These are phyloP conservation scores for Beris morrisii DNA, from an alignment of 2,888 invertebrate species.

Conservation along the genomic window DNA sequence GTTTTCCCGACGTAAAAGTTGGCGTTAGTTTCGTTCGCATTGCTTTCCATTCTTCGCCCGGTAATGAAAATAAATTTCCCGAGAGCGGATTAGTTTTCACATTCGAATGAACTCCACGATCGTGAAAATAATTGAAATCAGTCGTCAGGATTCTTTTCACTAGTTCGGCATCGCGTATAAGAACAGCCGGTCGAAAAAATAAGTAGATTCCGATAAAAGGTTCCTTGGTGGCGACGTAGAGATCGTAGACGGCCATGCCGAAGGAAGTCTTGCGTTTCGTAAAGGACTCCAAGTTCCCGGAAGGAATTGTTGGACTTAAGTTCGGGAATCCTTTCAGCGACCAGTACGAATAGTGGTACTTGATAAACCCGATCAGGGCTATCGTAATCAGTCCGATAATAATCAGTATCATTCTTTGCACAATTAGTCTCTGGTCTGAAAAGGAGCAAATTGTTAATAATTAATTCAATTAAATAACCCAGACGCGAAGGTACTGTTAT, in stretches of 20 bases:
- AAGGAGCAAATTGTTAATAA: no score
- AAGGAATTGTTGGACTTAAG: conserved; percentile 46
- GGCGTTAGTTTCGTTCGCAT: conserved; percentile 64
- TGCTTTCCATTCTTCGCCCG: conserved; percentile 63
- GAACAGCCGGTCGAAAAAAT: conserved; percentile 35
- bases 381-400: not conserved
- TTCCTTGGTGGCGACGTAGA: conserved; percentile 46
- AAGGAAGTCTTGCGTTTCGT: conserved; percentile 41
- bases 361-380: conserved; percentile 3
- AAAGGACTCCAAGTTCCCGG: conserved; percentile 41
- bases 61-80: conserved; percentile 61
- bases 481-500: no score
- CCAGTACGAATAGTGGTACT: conserved; percentile 22
- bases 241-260: conserved; percentile 44
- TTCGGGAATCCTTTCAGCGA: conserved; percentile 44
- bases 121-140: conserved; percentile 58
- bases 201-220: conserved; percentile 44
- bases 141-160: conserved; percentile 47
- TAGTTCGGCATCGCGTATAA: conserved; percentile 43
- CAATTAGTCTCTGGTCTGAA: no score
- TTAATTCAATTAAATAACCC: no score
- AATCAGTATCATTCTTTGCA: no score
- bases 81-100: conserved; percentile 61
- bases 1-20: conserved; percentile 64
- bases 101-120: conserved; percentile 62